Evolutionary conservation across 1,140 invertebrate genomes (phyloP).

Genomic region (Drosophila ohnishii): DNA sequence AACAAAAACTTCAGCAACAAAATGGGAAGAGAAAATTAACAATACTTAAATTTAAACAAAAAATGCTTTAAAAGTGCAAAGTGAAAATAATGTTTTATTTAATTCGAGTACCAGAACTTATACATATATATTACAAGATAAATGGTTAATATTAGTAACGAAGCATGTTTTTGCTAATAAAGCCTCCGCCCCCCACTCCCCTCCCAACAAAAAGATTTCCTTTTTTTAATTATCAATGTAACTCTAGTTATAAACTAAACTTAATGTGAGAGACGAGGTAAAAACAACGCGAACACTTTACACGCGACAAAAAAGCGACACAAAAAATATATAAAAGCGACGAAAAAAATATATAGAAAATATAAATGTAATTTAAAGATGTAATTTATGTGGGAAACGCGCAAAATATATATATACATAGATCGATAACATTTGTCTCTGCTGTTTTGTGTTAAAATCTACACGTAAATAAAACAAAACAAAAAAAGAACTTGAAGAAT

Average conservation of each 20-base stretch:
- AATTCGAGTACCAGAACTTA: conserved; percentile 70
- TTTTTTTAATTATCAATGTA: conserved; percentile 77
- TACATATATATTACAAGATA: conserved; percentile 50
- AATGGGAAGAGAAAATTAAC: conserved; percentile 22
- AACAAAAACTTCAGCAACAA: conserved; percentile 30
- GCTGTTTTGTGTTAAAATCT: conserved; percentile 48
- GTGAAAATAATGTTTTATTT: conserved; percentile 53
- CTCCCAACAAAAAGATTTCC: conserved; percentile 56
- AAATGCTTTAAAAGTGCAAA: conserved; percentile 71
- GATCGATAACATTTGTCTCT: conserved; percentile 48
- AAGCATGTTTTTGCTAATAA: conserved; percentile 65
- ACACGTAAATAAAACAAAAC: conserved; percentile 48
- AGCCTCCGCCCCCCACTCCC: conserved; percentile 8
- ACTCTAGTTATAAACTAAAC: conserved; percentile 71
- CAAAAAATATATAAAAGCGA: conserved; percentile 16
- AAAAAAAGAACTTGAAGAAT: conserved; percentile 31
- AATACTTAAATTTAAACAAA: conserved; percentile 18
- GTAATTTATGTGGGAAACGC: conserved; percentile 56
- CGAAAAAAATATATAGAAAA: conserved; percentile 20
- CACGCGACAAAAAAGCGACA: conserved; percentile 39
- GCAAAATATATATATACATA: conserved; percentile 33
- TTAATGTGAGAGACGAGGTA: conserved; percentile 51
- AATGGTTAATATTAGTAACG: conserved; percentile 57
- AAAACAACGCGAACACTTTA: conserved; percentile 40
- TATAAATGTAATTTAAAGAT: conserved; percentile 67